Conservation (phyloP, 2,113 vertebrate genomes). For the Cryptomyrus ogoouensis region DNA sequence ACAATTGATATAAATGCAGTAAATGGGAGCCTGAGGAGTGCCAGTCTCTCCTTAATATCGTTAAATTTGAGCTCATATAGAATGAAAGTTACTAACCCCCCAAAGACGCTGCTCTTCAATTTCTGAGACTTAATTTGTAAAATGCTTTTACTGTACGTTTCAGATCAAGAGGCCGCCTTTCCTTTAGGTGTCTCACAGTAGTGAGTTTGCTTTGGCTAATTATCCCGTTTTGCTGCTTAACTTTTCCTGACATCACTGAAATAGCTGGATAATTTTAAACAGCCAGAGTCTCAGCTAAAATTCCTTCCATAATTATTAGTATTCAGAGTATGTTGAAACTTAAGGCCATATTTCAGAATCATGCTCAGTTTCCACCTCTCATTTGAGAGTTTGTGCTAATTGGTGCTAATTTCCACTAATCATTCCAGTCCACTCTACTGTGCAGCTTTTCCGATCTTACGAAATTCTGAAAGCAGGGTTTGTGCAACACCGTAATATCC, state of each 20-base stretch:
- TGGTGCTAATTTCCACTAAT: background rate
- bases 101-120: background rate
- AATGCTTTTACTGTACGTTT: background rate
- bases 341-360: background rate
- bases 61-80: background rate
- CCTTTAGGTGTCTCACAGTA: background rate
- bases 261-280: background rate
- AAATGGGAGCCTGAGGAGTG: too few species aligned
- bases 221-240: background rate
- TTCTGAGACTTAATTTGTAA: background rate
- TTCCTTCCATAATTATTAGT: background rate
- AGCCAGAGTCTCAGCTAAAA: background rate
- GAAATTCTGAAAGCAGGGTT: background rate
- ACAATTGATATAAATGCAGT: background rate
- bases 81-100: background rate
- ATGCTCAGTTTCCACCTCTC: background rate
- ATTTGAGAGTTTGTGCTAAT: background rate
- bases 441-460: background rate
- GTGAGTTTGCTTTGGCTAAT: background rate
- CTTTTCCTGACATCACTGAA: background rate
- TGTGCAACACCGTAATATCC: background rate
- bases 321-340: background rate
- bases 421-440: background rate
- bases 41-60: background rate
- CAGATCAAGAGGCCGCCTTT: background rate